phyloP scores from a whole-genome alignment of 2,888 invertebrate genomes.

The Hanleya hanleyi region DNA sequence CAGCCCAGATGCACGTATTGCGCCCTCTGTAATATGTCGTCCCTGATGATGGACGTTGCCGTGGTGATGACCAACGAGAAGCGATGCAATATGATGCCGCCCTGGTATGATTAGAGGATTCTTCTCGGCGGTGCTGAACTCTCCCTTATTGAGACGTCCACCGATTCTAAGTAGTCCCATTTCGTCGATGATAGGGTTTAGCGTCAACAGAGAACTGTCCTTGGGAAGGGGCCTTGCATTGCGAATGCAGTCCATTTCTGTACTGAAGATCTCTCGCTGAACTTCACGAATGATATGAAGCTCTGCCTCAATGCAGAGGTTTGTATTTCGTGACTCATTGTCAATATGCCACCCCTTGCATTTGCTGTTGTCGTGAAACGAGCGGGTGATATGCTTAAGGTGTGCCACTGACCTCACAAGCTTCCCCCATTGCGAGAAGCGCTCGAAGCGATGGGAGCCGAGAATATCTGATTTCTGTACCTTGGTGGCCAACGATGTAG shows the following conservation, averaged over 20 bases:
- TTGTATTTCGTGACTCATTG: background rate
- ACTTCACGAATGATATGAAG: background rate
- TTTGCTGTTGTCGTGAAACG: background rate
- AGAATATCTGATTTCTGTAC: background rate
- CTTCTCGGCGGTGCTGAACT: background rate
- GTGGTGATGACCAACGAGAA: conserved; percentile 24
- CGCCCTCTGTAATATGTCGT: conserved; percentile 32
- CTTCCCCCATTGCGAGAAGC: background rate
- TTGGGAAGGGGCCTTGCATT: background rate
- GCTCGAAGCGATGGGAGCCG: background rate
- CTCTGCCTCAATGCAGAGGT: background rate
- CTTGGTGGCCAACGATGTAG: background rate
- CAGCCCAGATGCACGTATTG: conserved; percentile 25
- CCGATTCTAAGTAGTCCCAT: conserved; percentile 5
- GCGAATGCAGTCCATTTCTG: background rate
- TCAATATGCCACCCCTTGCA: conserved; percentile 1
- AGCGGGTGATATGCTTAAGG: conserved; percentile 3
- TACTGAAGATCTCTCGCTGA: conserved; percentile 2
- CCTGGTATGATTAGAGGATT: conserved; percentile 28
- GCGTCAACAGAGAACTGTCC: background rate
- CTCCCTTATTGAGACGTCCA: background rate
- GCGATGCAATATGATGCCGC: conserved; percentile 24
- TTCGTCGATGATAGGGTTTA: conserved; percentile 12
- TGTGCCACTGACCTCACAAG: conserved; percentile 6
- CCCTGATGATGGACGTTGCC: conserved; percentile 24